Percentiles rank a stretch among this genome's conserved stretches.
phyloP scores from a whole-genome alignment of 1,140 invertebrate genomes.

The Zaprionus ornatus region DNA sequence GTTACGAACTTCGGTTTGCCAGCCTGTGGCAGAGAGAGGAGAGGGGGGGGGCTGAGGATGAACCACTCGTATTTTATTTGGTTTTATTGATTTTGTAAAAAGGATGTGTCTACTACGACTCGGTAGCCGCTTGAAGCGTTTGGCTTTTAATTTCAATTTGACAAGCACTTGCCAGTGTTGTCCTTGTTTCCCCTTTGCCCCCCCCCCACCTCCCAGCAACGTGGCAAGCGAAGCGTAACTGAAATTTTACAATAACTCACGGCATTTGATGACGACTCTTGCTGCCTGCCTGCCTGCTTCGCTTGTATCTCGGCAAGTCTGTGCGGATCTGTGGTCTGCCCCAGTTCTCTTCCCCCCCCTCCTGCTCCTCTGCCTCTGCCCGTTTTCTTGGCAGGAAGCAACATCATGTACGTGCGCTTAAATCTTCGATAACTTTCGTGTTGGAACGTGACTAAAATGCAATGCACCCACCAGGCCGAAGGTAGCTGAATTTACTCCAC shows the following conservation, averaged over 20 bases:
- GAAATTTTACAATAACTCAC: constrained; percentile 75
- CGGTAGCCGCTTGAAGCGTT: constrained; percentile 49
- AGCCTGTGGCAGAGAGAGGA: background rate
- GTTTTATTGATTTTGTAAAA: constrained; percentile 76
- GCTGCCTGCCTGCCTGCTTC: constrained; percentile 19
- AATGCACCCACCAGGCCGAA: constrained; percentile 45
- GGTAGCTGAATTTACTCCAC: constrained; percentile 29
- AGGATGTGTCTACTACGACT: constrained; percentile 61
- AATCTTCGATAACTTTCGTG: constrained; percentile 78
- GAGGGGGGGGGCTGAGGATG: background rate
- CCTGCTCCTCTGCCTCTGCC: background rate
- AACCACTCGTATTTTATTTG: constrained; percentile 65
- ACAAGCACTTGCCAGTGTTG: constrained; percentile 75
- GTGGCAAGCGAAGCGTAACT: constrained; percentile 39
- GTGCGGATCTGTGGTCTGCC: constrained; percentile 2
- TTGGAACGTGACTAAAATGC: constrained; percentile 76
- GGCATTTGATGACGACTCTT: constrained; percentile 71
- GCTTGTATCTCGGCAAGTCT: constrained; percentile 22
- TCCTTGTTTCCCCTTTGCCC: constrained; percentile 2
- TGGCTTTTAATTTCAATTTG: constrained; percentile 81
- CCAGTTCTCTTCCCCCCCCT: background rate
- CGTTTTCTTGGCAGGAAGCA: constrained; percentile 51
- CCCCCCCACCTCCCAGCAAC: background rate
- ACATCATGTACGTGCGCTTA: constrained; percentile 77
- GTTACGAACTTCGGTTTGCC: constrained; percentile 31